A percentile compares a stretch with the other conserved stretches of the same genome.
Conservation (phyloP, 2,113 vertebrate species). For the Pomatostomus ruficeps region DNA sequence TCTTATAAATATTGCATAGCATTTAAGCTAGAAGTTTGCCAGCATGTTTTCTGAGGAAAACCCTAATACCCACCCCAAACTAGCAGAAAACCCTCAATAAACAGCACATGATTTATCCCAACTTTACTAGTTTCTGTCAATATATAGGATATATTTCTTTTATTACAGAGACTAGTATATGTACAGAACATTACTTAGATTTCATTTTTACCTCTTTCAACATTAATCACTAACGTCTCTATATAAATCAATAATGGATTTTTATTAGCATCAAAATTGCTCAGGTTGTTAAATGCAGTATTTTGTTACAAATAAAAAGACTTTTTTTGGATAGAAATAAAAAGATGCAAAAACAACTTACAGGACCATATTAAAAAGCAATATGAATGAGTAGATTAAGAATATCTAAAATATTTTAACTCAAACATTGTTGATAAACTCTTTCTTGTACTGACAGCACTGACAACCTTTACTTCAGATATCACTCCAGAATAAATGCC, state of each 20-base stretch:
- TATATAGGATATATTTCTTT: background rate
- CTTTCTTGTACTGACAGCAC: background rate
- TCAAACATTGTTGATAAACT: background rate
- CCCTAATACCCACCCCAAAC: accelerated
- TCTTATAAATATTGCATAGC: background rate
- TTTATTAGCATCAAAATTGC: background rate
- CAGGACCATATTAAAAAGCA: background rate
- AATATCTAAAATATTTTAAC: background rate
- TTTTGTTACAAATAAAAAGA: background rate
- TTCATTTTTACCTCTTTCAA: background rate
- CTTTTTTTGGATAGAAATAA: background rate
- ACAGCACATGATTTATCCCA: background rate
- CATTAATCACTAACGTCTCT: background rate
- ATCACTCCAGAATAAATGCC: background rate
- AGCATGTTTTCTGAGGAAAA: background rate
- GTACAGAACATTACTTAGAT: background rate
- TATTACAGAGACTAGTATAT: background rate
- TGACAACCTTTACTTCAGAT: background rate
- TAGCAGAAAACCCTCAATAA: background rate
- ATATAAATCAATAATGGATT: background rate
- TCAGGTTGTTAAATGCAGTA: background rate
- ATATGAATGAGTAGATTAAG: background rate
- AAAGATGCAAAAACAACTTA: background rate
- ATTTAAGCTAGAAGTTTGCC: background rate
- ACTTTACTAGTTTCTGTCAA: background rate